phyloP scores from a whole-genome alignment of 2,888 invertebrate genomes.

The Apamea epomidion region DNA sequence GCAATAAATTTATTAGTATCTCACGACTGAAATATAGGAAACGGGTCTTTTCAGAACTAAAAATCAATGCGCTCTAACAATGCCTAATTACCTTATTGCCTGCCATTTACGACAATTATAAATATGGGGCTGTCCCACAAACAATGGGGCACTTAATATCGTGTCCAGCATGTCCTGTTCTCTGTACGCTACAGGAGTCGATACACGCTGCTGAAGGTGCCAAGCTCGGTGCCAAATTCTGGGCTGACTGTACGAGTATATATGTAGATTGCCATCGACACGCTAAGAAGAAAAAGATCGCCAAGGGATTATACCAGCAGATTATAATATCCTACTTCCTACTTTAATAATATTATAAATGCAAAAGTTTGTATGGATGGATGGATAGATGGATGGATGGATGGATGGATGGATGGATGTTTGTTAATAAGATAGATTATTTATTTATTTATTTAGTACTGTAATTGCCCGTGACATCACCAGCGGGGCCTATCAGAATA shows the following conservation, averaged over 20 bases:
- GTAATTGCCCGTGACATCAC: too few species aligned
- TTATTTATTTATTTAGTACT: too few species aligned
- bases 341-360: too few species aligned
- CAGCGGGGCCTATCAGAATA: too few species aligned
- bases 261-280: not conserved
- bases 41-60: not conserved
- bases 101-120: not conserved
- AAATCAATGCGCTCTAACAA: not conserved
- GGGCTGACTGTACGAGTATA: too few species aligned
- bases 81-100: not conserved
- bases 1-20: not conserved
- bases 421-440: too few species aligned
- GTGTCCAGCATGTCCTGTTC: not conserved
- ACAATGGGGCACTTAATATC: not conserved
- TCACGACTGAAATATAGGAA: not conserved
- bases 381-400: too few species aligned
- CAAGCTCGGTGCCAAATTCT: not conserved
- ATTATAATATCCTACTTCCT: not conserved
- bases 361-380: too few species aligned
- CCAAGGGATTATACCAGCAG: not conserved
- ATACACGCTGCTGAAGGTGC: not conserved
- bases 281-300: not conserved
- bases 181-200: not conserved
- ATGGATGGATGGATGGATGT: too few species aligned
- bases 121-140: not conserved